phyloP scores from a whole-genome alignment of 2,797 vertebrate species.

The Enteromius treurensis region DNA sequence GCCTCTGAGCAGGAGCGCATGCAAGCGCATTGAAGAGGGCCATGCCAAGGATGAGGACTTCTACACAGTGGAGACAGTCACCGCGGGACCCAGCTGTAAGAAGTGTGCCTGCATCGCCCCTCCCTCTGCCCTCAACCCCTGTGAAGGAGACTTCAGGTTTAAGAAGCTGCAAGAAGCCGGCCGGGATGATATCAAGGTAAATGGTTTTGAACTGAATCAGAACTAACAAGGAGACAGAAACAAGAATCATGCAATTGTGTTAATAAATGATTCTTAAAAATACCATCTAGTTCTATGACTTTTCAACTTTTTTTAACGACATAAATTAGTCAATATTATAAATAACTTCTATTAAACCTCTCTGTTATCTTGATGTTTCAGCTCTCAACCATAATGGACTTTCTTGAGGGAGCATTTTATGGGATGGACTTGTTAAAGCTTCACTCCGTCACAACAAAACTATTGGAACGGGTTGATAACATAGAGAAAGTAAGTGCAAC shows the following conservation, averaged over 20 bases:
- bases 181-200: slow-evolving; percentile 87
- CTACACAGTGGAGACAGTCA: slow-evolving; percentile 92
- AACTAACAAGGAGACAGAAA: not conserved
- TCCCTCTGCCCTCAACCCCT: slow-evolving; percentile 90
- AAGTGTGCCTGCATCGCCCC: slow-evolving; percentile 91
- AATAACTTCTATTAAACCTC: not conserved
- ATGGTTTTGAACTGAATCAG: slow-evolving; percentile 15
- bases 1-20: slow-evolving; percentile 86
- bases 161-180: slow-evolving; percentile 88
- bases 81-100: slow-evolving; percentile 88
- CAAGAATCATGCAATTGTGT: not conserved
- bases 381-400: slow-evolving; percentile 88
- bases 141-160: slow-evolving; percentile 90
- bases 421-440: slow-evolving; percentile 92
- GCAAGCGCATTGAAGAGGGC: slow-evolving; percentile 77
- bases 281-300: not conserved
- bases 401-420: slow-evolving; percentile 90
- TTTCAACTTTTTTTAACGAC: not conserved
- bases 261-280: not conserved
- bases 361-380: slow-evolving; percentile 61
- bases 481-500: slow-evolving; percentile 85
- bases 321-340: not conserved
- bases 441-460: slow-evolving; percentile 89
- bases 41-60: slow-evolving; percentile 74
- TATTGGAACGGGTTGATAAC: slow-evolving; percentile 86